Evolutionary conservation across 2,113 vertebrate genomes (phyloP).

Genomic region (Phylloscopus whistleri): DNA sequence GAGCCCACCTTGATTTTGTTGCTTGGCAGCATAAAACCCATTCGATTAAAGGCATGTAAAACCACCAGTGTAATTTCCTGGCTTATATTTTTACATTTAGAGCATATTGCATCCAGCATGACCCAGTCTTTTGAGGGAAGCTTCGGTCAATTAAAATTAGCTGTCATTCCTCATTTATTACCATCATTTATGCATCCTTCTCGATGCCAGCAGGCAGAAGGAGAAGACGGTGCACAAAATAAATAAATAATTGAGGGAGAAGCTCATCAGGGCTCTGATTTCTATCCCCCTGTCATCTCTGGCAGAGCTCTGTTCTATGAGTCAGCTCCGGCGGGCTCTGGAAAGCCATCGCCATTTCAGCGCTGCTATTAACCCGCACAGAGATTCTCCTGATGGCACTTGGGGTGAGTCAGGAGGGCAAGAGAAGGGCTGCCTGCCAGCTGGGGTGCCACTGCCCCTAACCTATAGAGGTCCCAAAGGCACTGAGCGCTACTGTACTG

Average conservation of each 20-base stretch:
- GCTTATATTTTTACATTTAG: neutral
- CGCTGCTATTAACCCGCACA: accelerated
- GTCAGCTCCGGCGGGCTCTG: neutral
- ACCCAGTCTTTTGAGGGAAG: neutral
- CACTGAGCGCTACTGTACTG: neutral
- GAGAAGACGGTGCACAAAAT: neutral
- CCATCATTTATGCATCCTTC: neutral
- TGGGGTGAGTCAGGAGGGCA: neutral
- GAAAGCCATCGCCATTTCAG: accelerated
- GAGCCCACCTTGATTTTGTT: neutral
- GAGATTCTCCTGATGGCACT: neutral
- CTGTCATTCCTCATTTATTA: neutral
- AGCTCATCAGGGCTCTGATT: neutral
- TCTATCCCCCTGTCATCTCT: neutral
- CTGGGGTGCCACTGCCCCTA: neutral
- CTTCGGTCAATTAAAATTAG: neutral
- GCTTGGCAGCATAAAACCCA: neutral
- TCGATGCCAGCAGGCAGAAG: neutral
- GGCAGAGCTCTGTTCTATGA: neutral
- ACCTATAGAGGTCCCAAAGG: neutral
- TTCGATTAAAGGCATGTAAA: neutral
- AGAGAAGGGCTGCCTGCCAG: neutral
- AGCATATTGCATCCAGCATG: neutral
- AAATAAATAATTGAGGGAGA: neutral
- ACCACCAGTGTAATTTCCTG: neutral